phyloP scores from a whole-genome alignment of 2,113 vertebrate species.

The Raphicerus campestris region DNA sequence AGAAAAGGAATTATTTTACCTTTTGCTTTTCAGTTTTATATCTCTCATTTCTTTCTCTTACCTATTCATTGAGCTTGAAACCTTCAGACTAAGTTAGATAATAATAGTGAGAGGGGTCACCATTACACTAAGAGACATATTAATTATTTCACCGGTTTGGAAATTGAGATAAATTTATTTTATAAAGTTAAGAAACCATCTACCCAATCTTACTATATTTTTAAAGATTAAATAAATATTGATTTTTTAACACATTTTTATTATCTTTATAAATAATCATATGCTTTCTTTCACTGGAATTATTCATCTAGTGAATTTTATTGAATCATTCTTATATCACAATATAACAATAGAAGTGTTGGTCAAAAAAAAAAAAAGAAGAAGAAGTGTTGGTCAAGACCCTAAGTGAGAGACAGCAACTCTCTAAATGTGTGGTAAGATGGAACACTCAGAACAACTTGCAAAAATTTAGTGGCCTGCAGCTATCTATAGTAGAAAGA shows the following conservation, averaged over 20 bases:
- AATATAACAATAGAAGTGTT: not conserved
- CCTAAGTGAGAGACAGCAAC: not conserved
- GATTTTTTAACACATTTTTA: not conserved
- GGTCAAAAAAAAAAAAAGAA: no score
- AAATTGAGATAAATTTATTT: not conserved
- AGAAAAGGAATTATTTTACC: not conserved
- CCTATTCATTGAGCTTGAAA: not conserved
- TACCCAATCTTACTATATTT: not conserved
- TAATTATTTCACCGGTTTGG: not conserved
- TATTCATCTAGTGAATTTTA: not conserved
- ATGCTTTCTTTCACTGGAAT: not conserved
- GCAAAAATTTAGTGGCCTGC: not conserved
- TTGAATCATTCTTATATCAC: not conserved
- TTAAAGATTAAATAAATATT: not conserved
- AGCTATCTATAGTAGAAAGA: not conserved
- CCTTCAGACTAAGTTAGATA: not conserved
- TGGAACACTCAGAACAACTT: not conserved
- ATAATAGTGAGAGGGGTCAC: not conserved
- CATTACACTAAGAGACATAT: not conserved
- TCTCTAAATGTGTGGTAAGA: not conserved
- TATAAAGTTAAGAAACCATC: not conserved
- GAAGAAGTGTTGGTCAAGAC: not conserved
- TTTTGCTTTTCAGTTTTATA: not conserved
- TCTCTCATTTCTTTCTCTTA: not conserved
- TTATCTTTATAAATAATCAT: not conserved